Evolutionary conservation across 2,113 vertebrate genomes (phyloP), one percentile per base, ranked within the genome.

Genomic region (Marcusenius ussheri): DNA sequence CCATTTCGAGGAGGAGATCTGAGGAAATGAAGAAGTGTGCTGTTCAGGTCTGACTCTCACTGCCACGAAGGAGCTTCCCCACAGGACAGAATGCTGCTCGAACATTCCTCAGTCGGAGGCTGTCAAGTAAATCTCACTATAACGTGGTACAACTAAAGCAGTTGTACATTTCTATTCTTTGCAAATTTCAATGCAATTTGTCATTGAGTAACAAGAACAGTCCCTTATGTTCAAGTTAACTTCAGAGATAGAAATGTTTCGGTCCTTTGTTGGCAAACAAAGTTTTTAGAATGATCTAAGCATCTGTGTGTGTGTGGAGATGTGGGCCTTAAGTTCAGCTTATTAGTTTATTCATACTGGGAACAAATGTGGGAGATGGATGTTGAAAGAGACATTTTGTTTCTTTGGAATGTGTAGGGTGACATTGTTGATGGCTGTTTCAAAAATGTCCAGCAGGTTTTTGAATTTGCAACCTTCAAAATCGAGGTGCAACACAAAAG

Each of bases 391-490:
- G 27, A 77, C 27, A 31, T 35, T 74, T 1, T 35, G 31, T 77
- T 77, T 39, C 27, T 39, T 11, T 77, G 58, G 58, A n/a, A 66
- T 66, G 58, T 66, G 58, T 9, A 27, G 58, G 8, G 24, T 66
- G 8, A 66, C 70, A 77, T 39, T 31, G 13, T 77, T 77, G 70
- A 31, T 74, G 31, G 70, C 15, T 74, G 10, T 74, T 39, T 77
- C 13, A 77, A 77, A 77, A 77, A 77, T 17, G 35, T 17, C 15
- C 35, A 42, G 31, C 17, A 3, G 31, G 17, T 77, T 77, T 77
- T 42, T 39, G 35, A 80, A 80, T 42, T 13, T 7, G 42, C 42
- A n/a, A 47, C 90, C 88, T 91, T 92, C 90, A 89, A 91, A 92
- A 90, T 27, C 1, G 15, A 77, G 49, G n/a, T 39, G 90, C 21